Evolutionary conservation across 64 coral and sea anemone genomes (phyloP).

Genomic region (Stichodactyla mertensii): DNA sequence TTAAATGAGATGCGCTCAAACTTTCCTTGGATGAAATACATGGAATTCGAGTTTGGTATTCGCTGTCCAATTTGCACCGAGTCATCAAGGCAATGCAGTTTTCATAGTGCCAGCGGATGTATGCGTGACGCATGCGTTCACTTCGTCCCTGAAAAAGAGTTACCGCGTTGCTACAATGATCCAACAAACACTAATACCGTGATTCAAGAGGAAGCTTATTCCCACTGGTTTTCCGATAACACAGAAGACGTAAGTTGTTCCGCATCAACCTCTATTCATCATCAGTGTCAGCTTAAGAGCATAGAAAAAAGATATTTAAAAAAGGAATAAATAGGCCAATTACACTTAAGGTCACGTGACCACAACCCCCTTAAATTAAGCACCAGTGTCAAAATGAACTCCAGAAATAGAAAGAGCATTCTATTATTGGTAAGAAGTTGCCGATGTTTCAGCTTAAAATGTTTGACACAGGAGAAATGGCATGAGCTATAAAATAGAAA

Average conservation of each 20-base stretch:
- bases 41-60: conserved; percentile 16
- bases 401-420: no score
- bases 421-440: no score
- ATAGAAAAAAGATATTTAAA: no score
- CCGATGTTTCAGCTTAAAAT: no score
- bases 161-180: conserved; percentile 9
- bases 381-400: no score
- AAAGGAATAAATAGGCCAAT: no score
- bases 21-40: not conserved
- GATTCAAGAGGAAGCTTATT: not conserved
- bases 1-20: not conserved
- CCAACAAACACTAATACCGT: not conserved
- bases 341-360: no score
- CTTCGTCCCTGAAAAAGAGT: not conserved
- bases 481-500: no score
- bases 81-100: not conserved
- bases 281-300: no score
- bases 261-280: no score
- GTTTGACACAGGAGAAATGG: no score
- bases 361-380: no score
- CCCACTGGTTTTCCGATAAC: not conserved
- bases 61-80: not conserved
- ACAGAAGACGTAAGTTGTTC: not conserved
- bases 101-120: not conserved
- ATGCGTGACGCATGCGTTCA: not conserved